Base-by-base conservation (phyloP, 1,140 invertebrate species). In the Drusus annulatus region DNA sequence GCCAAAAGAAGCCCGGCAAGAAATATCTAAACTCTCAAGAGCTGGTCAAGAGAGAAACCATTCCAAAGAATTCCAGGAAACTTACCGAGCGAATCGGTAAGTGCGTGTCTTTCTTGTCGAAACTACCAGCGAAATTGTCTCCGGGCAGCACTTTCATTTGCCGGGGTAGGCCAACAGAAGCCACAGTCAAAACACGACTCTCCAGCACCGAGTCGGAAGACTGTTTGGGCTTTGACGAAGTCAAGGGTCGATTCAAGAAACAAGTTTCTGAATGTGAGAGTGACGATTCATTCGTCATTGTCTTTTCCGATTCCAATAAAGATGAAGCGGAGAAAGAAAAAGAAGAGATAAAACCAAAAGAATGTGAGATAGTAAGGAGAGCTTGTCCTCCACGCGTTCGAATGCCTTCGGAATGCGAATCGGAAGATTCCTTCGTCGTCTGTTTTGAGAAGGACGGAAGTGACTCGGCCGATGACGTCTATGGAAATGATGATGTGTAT, bases 401-500 rank as follows among this genome's bases (percentile, higher is more conserved):
- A 31, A 8, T 62, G 25, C 63, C 74, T 23, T 84, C 83, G 8
- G 83, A 84, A 76, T 84, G 83, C 50, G 83, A 82, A 25, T 82
- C 80, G 1, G 83, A 84, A 78, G 83, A 84, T 63, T 82, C 80
- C 10, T 84, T 84, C 76, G 76, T 82, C 15, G 65, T 82, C 10
- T 77, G 74, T 23, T 84, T 84, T 31, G 80, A 80, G n/a, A 63
- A 23, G 25, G 31, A 63, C n/a, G 52, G 13, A 1, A 68, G 36
- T 23, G 62, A 65, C 6, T 60, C 60, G 23, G 51, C 19, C 50
- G 60, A 45, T 19, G 76, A 52, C 25, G 54, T 62, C 52, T 81
- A 63, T 25, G 69, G 68, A 15, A 69, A 77, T 54, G 79, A 75
- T 50, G 73, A 73, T 23, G 79, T 68, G 10, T 81, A 54, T 62